Evolutionary conservation across 2,797 vertebrate species (phyloP).

Genomic region (Myripristis jacobus): DNA sequence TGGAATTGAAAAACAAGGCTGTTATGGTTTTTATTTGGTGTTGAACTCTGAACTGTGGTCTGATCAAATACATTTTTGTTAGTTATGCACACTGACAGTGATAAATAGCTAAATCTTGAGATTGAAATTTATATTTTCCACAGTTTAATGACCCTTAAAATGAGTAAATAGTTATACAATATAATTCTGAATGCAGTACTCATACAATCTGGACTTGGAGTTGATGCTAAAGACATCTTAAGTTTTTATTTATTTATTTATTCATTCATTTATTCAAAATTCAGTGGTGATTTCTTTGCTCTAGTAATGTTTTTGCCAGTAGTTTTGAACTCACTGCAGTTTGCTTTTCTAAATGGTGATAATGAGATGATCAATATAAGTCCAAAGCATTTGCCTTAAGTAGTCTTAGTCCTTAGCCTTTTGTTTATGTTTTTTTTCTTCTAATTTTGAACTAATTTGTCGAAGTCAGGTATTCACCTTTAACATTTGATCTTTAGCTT

Average conservation of each 20-base stretch:
- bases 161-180: neutral
- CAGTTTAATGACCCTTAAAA: neutral
- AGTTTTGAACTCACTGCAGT: neutral
- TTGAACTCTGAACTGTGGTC: neutral
- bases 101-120: neutral
- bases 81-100: neutral
- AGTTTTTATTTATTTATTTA: neutral
- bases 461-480: constrained; percentile 39
- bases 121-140: neutral
- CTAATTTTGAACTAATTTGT: constrained; percentile 29
- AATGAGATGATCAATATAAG: neutral
- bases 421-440: constrained; percentile 13
- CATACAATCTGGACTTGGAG: no score
- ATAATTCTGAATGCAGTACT: neutral
- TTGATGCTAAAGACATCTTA: neutral
- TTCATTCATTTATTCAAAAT: no score
- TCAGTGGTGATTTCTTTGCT: neutral
- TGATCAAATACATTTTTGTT: neutral
- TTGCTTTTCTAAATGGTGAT: neutral
- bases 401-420: constrained; percentile 13
- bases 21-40: neutral
- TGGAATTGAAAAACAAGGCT: neutral
- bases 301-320: neutral
- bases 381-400: neutral
- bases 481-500: constrained; percentile 41